A percentile compares a stretch with the other conserved stretches of the same genome.
These are phyloP conservation scores for Hirudinaria manillensis DNA, from an alignment of 2,888 invertebrate genomes.

Conservation along the genomic window DNA sequence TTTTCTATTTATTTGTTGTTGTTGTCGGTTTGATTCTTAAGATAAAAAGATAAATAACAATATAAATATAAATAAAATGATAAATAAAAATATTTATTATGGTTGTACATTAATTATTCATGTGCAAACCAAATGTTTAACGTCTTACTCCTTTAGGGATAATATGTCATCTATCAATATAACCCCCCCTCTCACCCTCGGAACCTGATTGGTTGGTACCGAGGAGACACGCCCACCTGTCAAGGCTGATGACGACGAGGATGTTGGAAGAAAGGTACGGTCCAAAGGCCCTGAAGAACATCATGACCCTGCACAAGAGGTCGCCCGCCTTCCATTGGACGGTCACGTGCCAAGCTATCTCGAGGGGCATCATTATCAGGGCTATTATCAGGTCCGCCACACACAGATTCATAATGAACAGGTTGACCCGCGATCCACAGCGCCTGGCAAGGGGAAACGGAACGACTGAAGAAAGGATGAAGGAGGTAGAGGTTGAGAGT, in stretches of 20 bases:
- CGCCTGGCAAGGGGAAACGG: not conserved
- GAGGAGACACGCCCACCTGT: slow-evolving; percentile 50
- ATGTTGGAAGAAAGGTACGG: slow-evolving; percentile 71
- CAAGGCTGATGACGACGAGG: slow-evolving; percentile 70
- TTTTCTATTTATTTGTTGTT: too few species aligned
- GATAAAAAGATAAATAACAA: too few species aligned
- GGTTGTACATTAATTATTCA: too few species aligned
- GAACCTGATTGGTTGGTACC: too few species aligned
- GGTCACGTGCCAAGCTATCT: slow-evolving; percentile 65
- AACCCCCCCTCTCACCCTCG: too few species aligned
- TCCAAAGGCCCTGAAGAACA: slow-evolving; percentile 70
- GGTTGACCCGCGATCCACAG: not conserved
- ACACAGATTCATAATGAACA: slow-evolving; percentile 24
- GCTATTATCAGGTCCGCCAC: not conserved
- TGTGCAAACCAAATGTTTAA: too few species aligned
- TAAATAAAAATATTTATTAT: too few species aligned
- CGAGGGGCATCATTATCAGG: slow-evolving; percentile 19
- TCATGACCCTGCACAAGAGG: slow-evolving; percentile 67
- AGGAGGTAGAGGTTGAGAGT: not conserved
- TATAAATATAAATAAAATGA: too few species aligned
- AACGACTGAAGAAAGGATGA: not conserved
- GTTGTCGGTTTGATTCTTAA: too few species aligned
- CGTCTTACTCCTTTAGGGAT: too few species aligned
- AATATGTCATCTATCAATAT: too few species aligned
- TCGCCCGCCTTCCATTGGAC: slow-evolving; percentile 74